Percentiles rank a stretch among this genome's conserved stretches.
Evolutionary conservation across 1,140 invertebrate species (phyloP).

Genomic region (Lordiphosa collinella): DNA sequence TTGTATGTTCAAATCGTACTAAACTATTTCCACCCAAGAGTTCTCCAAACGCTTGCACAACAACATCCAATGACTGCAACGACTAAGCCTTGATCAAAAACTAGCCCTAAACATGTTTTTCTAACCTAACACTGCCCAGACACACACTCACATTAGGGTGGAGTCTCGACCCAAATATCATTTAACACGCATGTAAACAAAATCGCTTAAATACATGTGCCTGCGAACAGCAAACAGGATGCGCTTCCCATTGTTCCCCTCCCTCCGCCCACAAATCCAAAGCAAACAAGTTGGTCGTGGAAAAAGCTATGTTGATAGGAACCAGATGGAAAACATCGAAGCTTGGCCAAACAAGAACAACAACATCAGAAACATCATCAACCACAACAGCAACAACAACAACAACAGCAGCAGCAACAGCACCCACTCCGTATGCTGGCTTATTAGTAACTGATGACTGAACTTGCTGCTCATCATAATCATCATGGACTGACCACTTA

Average conservation of each 20-base stretch:
- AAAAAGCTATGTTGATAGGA: conserved; percentile 12
- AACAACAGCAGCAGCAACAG: neutral
- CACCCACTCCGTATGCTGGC: conserved; percentile 13
- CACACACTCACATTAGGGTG: neutral
- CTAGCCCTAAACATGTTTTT: conserved; percentile 6
- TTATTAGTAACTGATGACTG: conserved; percentile 40
- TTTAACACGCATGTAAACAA: conserved; percentile 53
- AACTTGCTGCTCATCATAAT: conserved; percentile 22
- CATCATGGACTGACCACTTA: conserved; percentile 2
- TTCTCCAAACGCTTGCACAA: no score
- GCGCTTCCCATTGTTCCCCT: neutral
- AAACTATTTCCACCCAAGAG: no score
- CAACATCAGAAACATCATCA: neutral
- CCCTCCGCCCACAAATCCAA: conserved; percentile 3
- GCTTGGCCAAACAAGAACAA: neutral
- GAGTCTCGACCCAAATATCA: conserved; percentile 32
- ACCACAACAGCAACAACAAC: neutral
- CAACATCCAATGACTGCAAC: neutral
- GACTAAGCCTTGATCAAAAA: conserved; percentile 3
- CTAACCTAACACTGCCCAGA: neutral
- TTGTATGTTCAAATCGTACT: no score
- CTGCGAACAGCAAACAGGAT: conserved; percentile 4
- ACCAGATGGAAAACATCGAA: conserved; percentile 1
- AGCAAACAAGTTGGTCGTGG: conserved; percentile 23
- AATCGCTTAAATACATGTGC: conserved; percentile 36